Percentiles rank a stretch among this genome's conserved stretches.
phyloP scores from a whole-genome alignment of 1,140 invertebrate species.

The Halotydeus destructor region DNA sequence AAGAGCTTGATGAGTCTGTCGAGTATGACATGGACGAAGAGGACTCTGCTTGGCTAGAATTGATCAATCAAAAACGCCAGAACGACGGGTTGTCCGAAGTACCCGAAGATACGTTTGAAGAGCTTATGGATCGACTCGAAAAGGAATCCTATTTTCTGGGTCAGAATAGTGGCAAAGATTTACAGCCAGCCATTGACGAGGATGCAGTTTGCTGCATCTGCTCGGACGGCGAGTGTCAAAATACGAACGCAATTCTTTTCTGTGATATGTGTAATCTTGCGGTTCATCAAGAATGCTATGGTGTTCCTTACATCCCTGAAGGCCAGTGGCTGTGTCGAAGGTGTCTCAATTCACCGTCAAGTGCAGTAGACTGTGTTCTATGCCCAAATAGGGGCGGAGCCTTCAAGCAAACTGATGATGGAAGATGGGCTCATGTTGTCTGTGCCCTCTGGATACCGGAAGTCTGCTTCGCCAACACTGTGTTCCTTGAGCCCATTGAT shows the following conservation, averaged over 20 bases:
- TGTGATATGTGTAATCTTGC: slow-evolving; percentile 99
- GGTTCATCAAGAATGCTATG: slow-evolving; percentile 98
- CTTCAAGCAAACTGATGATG: slow-evolving; percentile 92
- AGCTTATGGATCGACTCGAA: slow-evolving; percentile 86
- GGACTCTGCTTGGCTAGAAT: slow-evolving; percentile 71
- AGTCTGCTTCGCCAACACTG: slow-evolving; percentile 89
- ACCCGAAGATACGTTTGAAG: slow-evolving; percentile 67
- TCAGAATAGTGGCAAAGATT: slow-evolving; percentile 32
- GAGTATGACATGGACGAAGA: slow-evolving; percentile 98
- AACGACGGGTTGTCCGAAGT: slow-evolving; percentile 42
- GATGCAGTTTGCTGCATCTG: slow-evolving; percentile 93
- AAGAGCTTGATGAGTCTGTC: slow-evolving; percentile 78
- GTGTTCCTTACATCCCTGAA: slow-evolving; percentile 95
- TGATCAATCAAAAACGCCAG: slow-evolving; percentile 59
- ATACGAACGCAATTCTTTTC: slow-evolving; percentile 86
- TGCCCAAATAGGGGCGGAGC: slow-evolving; percentile 96
- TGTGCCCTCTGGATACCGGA: slow-evolving; percentile 98
- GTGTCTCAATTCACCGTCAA: slow-evolving; percentile 83
- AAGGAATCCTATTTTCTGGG: slow-evolving; percentile 91
- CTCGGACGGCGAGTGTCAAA: slow-evolving; percentile 77
- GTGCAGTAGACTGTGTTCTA: slow-evolving; percentile 83
- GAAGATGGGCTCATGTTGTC: slow-evolving; percentile 93
- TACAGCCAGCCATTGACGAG: slow-evolving; percentile 52
- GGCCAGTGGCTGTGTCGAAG: slow-evolving; percentile 90
- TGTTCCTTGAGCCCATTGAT: slow-evolving; percentile 91